A percentile compares a stretch with the other conserved stretches of the same genome.
Conservation (phyloP, 2,113 vertebrate species). For the Hypanus sabinus region DNA sequence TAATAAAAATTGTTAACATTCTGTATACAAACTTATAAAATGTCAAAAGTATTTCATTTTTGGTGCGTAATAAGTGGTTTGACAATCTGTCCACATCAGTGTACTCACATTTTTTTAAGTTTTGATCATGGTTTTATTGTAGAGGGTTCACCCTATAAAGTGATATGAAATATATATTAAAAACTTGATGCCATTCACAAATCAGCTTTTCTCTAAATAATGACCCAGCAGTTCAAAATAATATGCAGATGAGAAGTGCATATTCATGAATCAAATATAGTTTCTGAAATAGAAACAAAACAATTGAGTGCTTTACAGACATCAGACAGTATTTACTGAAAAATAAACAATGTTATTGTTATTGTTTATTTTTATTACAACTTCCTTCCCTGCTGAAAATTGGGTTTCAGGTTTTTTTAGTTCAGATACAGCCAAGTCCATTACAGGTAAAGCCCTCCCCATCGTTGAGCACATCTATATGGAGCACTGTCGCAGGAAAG, state of each 20-base stretch:
- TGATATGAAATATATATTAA: background rate
- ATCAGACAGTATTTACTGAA: background rate
- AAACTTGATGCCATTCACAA: background rate
- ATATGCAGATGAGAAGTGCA: background rate
- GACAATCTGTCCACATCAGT: background rate
- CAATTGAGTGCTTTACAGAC: background rate
- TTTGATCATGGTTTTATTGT: background rate
- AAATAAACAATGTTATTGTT: too few species aligned
- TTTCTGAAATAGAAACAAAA: background rate
- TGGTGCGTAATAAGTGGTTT: background rate
- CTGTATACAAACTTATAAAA: background rate
- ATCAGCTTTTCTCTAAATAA: background rate
- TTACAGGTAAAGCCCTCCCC: too few species aligned
- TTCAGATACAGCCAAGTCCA: too few species aligned
- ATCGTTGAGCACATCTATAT: too few species aligned
- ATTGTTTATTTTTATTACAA: too few species aligned
- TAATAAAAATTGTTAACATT: background rate
- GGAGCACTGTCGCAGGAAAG: too few species aligned
- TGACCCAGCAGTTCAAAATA: background rate
- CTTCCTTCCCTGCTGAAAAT: too few species aligned
- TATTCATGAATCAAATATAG: background rate
- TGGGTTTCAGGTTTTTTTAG: too few species aligned
- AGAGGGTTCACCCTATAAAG: background rate
- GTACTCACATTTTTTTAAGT: background rate
- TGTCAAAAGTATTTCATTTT: background rate